Percentiles rank a stretch among this genome's conserved stretches.
Conservation (phyloP, 2,113 vertebrate genomes). For the Oncorhynchus tshawytscha region DNA sequence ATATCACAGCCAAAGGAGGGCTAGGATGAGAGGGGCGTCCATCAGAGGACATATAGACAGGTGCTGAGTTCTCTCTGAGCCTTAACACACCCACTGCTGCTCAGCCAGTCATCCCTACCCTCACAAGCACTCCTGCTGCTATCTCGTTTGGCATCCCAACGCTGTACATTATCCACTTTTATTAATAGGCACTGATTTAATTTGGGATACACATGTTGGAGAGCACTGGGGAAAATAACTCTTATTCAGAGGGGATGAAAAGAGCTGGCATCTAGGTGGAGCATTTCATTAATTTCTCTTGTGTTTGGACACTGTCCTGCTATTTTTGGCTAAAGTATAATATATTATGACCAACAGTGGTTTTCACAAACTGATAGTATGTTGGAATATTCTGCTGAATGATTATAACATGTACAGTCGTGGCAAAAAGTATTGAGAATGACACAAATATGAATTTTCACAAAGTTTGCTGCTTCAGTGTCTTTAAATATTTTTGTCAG, state of each 20-base stretch:
- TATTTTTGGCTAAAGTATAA: background rate
- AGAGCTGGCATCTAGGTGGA: background rate
- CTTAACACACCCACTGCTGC: background rate
- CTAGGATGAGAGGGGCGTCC: background rate
- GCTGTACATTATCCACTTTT: background rate
- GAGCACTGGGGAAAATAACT: background rate
- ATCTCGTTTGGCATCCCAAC: background rate
- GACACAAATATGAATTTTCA: too few relatives aligned
- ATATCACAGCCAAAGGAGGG: background rate
- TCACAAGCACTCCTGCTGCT: background rate
- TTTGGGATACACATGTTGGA: background rate
- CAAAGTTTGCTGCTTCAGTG: too few relatives aligned
- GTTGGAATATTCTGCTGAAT: too few relatives aligned
- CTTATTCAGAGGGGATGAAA: background rate
- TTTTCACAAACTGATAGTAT: background rate
- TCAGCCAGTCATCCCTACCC: background rate
- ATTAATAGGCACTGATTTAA: background rate
- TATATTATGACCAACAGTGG: background rate
- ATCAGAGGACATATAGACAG: background rate
- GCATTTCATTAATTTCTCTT: background rate
- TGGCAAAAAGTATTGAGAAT: too few relatives aligned
- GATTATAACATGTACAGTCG: too few relatives aligned
- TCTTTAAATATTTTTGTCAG: too few relatives aligned
- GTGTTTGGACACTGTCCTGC: background rate
- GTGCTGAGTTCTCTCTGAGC: conserved; percentile 8